Conservation (phyloP, 2,888 invertebrate genomes). For the Lasioglossum lativentre region DNA sequence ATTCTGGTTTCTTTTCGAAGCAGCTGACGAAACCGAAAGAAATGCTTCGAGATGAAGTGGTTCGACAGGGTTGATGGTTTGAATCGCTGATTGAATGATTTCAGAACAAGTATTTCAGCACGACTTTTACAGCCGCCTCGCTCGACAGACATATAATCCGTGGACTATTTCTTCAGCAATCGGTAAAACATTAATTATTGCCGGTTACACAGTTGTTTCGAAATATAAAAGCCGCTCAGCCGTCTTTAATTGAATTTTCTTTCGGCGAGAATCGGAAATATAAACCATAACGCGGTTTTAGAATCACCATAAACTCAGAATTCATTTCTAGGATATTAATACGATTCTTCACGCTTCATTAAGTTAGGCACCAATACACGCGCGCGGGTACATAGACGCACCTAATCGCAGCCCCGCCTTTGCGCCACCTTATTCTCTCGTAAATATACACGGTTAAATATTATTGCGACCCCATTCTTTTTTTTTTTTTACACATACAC, state of each 20-base stretch:
- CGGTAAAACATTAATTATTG: background rate
- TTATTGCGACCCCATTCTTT: background rate
- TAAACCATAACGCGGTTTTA: background rate
- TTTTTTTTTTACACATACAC: background rate
- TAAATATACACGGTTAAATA: constrained; percentile 5
- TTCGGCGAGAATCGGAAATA: background rate
- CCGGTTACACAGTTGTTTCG: constrained; percentile 3
- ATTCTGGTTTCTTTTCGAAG: no score
- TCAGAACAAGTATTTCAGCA: background rate
- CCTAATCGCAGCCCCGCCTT: background rate
- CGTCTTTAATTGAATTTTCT: background rate
- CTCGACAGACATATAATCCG: background rate
- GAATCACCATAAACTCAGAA: background rate
- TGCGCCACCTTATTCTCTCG: background rate
- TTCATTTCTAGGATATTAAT: background rate
- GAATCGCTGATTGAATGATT: background rate
- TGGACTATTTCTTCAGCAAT: background rate
- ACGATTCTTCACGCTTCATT: constrained; percentile 12
- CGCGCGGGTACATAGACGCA: background rate
- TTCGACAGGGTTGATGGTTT: background rate
- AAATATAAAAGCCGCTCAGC: background rate
- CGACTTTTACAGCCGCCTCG: background rate
- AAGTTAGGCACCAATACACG: background rate
- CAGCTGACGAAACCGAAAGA: no score
- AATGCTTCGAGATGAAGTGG: no score